These are phyloP conservation scores for Montipora sp. DNA, from an alignment of 64 coral and sea anemone species.

Conservation along the genomic window DNA sequence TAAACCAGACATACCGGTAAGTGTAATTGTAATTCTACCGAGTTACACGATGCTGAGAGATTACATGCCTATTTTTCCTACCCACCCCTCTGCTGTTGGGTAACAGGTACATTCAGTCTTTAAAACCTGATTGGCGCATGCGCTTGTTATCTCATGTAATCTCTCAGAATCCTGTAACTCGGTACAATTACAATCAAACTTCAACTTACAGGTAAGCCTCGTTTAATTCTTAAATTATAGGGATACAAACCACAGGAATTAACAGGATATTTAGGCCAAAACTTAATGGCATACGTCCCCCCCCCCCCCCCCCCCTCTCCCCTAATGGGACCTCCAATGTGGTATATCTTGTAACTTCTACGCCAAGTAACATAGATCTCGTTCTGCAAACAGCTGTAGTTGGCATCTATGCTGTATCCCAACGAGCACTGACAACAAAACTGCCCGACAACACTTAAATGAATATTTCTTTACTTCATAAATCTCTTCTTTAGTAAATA, in stretches of 20 bases:
- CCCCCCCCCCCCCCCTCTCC: too few species aligned
- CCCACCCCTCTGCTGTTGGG: background rate
- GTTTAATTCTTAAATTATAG: too few species aligned
- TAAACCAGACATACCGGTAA: slow-evolving; percentile 15
- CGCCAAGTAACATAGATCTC: too few species aligned
- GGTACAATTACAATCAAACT: too few species aligned
- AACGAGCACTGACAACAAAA: background rate
- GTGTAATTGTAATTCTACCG: slow-evolving; percentile 8
- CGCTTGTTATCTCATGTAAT: slow-evolving; percentile 55
- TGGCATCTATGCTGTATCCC: too few species aligned
- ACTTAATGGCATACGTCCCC: too few species aligned
- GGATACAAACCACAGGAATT: too few species aligned
- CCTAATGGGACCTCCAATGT: too few species aligned
- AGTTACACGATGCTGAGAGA: background rate
- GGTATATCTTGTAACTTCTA: too few species aligned
- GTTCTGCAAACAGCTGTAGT: too few species aligned
- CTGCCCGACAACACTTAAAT: background rate
- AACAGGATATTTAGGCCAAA: too few species aligned
- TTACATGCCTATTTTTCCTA: background rate
- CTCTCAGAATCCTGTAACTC: background rate
- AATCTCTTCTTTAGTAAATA: slow-evolving; percentile 21
- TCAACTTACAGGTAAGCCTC: too few species aligned
- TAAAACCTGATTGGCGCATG: slow-evolving; percentile 44
- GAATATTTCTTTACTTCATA: slow-evolving; percentile 30
- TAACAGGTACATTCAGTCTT: slow-evolving; percentile 4